These are phyloP conservation scores for Antennarius maculatus DNA, from an alignment of 2,797 vertebrate species.

Conservation along the genomic window DNA sequence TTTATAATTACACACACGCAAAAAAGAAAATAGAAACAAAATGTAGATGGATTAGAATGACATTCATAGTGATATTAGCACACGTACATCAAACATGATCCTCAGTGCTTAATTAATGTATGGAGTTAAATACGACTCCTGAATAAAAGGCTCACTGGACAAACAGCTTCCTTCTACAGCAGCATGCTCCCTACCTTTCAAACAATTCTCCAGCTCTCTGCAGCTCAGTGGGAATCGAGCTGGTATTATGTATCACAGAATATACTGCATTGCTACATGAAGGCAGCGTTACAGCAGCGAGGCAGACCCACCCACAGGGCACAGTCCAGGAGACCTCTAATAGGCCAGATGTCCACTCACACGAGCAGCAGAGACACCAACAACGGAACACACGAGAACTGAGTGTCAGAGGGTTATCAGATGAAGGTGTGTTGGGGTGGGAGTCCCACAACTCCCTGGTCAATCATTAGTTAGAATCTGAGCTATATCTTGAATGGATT, in stretches of 20 bases:
- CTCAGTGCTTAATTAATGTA: not conserved
- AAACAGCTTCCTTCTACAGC: not conserved
- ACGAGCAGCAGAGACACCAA: conserved; percentile 11
- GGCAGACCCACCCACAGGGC: conserved; percentile 26
- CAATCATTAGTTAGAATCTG: conserved; percentile 40
- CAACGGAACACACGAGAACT: not conserved
- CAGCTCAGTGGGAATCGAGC: conserved; percentile 4
- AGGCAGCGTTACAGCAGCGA: conserved; percentile 3
- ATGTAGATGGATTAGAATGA: not conserved
- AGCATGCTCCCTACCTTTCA: conserved; percentile 47
- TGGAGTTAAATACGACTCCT: not conserved
- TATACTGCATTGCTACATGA: not conserved
- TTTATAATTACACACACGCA: no score
- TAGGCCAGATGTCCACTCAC: conserved; percentile 16
- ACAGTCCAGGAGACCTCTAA: conserved; percentile 34
- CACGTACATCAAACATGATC: not conserved
- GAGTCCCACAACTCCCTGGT: not conserved
- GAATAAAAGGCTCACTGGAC: not conserved
- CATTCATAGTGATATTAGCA: not conserved
- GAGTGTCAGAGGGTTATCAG: conserved; percentile 35
- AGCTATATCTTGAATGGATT: conserved; percentile 15
- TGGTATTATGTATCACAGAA: conserved; percentile 2
- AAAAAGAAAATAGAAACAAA: not conserved
- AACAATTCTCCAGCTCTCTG: conserved; percentile 17
- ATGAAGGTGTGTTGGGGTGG: conserved; percentile 25